Evolutionary conservation across 2,888 invertebrate genomes (phyloP).

Genomic region (Nysson spinosus): DNA sequence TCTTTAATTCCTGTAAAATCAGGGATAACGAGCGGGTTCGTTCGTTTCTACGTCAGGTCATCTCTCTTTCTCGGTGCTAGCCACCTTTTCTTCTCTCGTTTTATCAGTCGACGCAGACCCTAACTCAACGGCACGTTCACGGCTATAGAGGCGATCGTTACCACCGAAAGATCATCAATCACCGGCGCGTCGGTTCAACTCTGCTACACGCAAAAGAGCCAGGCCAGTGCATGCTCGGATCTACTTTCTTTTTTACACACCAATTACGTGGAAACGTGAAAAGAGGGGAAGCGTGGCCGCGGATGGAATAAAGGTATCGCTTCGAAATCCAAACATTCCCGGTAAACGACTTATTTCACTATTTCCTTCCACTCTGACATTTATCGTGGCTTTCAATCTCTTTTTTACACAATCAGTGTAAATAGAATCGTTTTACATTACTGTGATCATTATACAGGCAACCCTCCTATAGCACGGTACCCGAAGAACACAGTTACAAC

Average conservation of each 20-base stretch:
- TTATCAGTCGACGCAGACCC: slow-evolving; percentile 46
- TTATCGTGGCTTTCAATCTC: too few relatives aligned
- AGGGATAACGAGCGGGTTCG: slow-evolving; percentile 61
- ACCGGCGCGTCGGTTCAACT: slow-evolving; percentile 63
- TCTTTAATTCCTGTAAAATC: slow-evolving; percentile 66
- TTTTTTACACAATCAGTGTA: too few relatives aligned
- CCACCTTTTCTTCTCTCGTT: slow-evolving; percentile 25
- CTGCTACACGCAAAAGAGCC: slow-evolving; percentile 60
- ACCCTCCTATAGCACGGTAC: too few relatives aligned
- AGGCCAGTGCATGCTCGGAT: slow-evolving; percentile 50
- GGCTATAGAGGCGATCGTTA: slow-evolving; percentile 65
- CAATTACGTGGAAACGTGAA: slow-evolving; percentile 46
- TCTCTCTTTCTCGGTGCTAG: slow-evolving; percentile 19
- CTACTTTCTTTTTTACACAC: slow-evolving; percentile 52
- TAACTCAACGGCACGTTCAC: slow-evolving; percentile 54
- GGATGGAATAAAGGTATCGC: slow-evolving; percentile 5
- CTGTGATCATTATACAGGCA: too few relatives aligned
- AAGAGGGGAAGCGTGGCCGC: not conserved
- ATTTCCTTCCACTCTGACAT: too few relatives aligned
- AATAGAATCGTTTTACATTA: too few relatives aligned
- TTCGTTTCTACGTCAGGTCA: slow-evolving; percentile 46
- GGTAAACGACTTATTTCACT: not conserved
- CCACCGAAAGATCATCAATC: slow-evolving; percentile 67
- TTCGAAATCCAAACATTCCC: slow-evolving; percentile 13
- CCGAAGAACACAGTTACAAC: too few relatives aligned